Conservation (phyloP, 2,797 vertebrate genomes). For the Ptychobarbus kaznakovi region DNA sequence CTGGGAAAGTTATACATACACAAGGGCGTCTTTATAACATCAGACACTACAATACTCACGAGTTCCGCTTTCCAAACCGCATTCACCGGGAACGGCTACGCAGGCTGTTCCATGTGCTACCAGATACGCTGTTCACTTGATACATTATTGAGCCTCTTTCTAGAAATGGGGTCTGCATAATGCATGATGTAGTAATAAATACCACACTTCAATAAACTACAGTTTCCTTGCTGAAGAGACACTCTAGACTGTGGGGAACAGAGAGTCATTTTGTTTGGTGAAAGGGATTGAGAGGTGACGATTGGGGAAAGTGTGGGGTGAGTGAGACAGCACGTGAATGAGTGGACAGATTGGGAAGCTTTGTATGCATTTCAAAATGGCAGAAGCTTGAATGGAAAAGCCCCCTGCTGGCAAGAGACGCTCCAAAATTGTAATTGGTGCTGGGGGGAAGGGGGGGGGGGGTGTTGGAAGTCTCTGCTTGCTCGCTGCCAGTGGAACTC, state of each 20-base stretch:
- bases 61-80: slow-evolving; percentile 30
- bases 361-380: slow-evolving; percentile 2
- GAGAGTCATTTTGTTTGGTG: slow-evolving; percentile 16
- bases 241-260: slow-evolving; percentile 22
- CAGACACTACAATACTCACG: neutral
- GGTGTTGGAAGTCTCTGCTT: slow-evolving; percentile 28
- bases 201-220: slow-evolving; percentile 56
- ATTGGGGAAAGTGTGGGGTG: slow-evolving; percentile 12
- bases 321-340: neutral
- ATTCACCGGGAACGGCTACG: slow-evolving; percentile 43
- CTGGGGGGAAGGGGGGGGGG: neutral
- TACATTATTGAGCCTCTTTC: slow-evolving; percentile 61
- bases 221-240: slow-evolving; percentile 45
- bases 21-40: slow-evolving; percentile 4
- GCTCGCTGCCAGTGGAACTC: slow-evolving; percentile 41
- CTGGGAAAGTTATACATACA: slow-evolving; percentile 10
- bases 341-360: slow-evolving; percentile 11
- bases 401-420: slow-evolving; percentile 9
- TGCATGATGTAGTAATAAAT: slow-evolving; percentile 60
- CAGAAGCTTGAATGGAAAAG: slow-evolving; percentile 26
- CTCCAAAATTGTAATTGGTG: slow-evolving; percentile 46
- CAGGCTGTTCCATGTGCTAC: neutral
- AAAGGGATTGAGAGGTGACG: slow-evolving; percentile 17
- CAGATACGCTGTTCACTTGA: slow-evolving; percentile 55
- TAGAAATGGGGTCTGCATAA: slow-evolving; percentile 61